phyloP scores from a whole-genome alignment of 2,113 vertebrate species.

The Crotophaga sulcirostris region DNA sequence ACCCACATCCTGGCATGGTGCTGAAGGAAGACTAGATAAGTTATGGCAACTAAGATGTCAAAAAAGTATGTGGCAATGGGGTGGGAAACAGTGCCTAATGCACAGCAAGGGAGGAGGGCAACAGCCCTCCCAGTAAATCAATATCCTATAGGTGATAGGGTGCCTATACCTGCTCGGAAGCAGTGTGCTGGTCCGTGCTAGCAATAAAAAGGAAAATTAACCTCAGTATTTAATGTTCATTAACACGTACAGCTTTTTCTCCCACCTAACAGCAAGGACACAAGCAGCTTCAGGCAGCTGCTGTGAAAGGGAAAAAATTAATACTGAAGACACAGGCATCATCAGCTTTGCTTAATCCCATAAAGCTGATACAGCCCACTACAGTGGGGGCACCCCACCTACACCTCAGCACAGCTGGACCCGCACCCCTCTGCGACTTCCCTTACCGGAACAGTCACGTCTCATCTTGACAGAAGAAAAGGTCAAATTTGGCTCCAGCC shows the following conservation, averaged over 20 bases:
- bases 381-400: background rate
- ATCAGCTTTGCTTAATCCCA: background rate
- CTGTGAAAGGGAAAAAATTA: background rate
- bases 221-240: background rate
- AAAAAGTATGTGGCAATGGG: background rate
- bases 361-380: background rate
- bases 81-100: fast-evolving
- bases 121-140: background rate
- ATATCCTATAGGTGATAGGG: background rate
- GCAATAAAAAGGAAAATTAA: background rate
- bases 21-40: background rate
- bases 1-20: background rate
- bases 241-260: background rate
- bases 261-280: background rate
- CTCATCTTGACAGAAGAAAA: background rate
- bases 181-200: background rate
- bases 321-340: background rate
- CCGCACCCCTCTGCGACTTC: fast-evolving
- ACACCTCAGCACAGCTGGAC: background rate
- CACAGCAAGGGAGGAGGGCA: background rate
- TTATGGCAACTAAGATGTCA: fast-evolving
- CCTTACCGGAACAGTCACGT: background rate
- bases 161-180: background rate
- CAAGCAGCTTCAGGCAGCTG: background rate
- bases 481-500: background rate